phyloP scores from a whole-genome alignment of 2,113 vertebrate genomes.

The Oxyura jamaicensis region DNA sequence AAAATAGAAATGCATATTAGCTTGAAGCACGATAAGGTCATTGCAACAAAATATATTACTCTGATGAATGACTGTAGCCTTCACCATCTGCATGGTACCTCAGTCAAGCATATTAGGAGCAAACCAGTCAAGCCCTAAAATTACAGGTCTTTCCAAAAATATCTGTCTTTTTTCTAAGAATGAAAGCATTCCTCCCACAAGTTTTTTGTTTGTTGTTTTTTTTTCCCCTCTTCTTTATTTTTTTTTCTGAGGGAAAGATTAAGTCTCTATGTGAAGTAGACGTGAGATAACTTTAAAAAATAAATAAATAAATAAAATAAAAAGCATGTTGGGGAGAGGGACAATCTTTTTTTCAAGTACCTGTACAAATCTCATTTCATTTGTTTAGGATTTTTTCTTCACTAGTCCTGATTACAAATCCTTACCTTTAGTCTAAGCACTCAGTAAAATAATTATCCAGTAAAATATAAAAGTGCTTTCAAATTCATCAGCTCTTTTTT shows the following conservation, averaged over 20 bases:
- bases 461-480: background rate
- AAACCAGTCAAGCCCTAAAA: background rate
- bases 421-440: background rate
- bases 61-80: background rate
- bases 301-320: background rate
- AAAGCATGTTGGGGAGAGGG: background rate
- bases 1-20: background rate
- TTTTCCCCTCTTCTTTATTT: background rate
- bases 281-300: background rate
- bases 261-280: background rate
- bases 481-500: background rate
- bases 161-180: background rate
- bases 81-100: background rate
- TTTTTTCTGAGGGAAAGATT: background rate
- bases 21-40: background rate
- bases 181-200: background rate
- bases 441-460: background rate
- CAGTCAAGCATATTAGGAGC: background rate
- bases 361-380: background rate
- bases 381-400: background rate
- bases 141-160: background rate
- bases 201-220: background rate
- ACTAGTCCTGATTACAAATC: background rate
- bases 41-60: background rate
- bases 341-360: background rate